Conservation (phyloP, 2,797 vertebrate species). For the Falco berigora region DNA sequence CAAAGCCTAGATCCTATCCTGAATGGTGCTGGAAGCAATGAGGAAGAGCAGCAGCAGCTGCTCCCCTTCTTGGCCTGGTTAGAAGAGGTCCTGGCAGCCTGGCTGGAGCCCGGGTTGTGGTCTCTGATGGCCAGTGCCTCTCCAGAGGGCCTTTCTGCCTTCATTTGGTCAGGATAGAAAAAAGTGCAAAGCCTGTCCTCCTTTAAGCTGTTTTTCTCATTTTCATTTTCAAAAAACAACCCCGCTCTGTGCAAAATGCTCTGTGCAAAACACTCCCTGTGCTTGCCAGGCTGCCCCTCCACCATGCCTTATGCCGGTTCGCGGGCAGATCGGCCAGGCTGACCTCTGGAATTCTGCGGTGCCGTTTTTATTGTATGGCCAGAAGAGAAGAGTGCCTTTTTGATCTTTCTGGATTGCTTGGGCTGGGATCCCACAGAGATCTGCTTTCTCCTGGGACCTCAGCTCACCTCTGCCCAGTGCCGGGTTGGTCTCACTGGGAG, state of each 20-base stretch:
- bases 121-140: background rate
- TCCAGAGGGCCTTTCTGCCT: background rate
- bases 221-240: background rate
- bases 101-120: background rate
- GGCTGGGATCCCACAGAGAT: background rate
- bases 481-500: background rate
- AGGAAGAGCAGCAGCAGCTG: background rate
- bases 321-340: background rate
- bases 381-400: background rate
- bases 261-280: too few species aligned
- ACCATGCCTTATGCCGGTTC: too few species aligned
- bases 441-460: background rate
- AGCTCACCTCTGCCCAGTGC: background rate
- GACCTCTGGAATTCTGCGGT: background rate
- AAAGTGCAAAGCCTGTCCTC: background rate
- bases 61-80: background rate
- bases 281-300: background rate
- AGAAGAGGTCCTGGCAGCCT: background rate
- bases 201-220: background rate
- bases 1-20: background rate
- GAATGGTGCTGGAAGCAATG: background rate
- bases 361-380: background rate
- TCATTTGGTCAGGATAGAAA: too few species aligned
- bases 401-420: too few species aligned
- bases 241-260: background rate